Conservation (phyloP, 2,113 vertebrate species). For the Chionomys nivalis region DNA sequence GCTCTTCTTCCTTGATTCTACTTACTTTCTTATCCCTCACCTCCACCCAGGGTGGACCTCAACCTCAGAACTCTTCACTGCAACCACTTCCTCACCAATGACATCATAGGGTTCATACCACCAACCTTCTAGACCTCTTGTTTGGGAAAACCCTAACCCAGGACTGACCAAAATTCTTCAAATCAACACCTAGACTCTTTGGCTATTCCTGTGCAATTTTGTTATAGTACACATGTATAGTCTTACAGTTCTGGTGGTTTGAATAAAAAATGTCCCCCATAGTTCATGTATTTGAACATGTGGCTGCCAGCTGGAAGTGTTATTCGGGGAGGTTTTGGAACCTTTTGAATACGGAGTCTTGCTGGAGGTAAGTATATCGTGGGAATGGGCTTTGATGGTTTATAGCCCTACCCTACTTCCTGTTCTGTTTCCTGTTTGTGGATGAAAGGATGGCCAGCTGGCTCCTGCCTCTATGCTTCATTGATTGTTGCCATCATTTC, state of each 20-base stretch:
- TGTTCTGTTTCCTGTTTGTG: not conserved
- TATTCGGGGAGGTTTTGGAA: not conserved
- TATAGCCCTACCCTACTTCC: not conserved
- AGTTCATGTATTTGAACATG: not conserved
- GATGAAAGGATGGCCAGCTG: not conserved
- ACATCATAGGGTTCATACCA: not conserved
- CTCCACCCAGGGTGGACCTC: not conserved
- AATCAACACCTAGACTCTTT: not conserved
- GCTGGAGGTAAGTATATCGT: not conserved
- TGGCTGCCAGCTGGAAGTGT: not conserved
- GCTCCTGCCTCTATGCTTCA: not conserved
- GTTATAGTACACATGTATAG: not conserved
- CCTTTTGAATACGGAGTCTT: not conserved
- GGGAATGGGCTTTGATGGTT: not conserved
- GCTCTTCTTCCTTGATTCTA: not conserved
- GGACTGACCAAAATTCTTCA: not conserved
- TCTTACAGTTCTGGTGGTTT: not conserved
- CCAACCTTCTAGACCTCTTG: not conserved
- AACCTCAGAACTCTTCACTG: not conserved
- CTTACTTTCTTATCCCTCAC: not conserved
- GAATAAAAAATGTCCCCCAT: not conserved
- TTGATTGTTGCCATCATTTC: not conserved
- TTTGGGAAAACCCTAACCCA: not conserved
- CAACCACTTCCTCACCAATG: not conserved
- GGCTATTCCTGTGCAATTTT: not conserved